phyloP scores from a whole-genome alignment of 2,888 invertebrate species.

The Taenaris catops region DNA sequence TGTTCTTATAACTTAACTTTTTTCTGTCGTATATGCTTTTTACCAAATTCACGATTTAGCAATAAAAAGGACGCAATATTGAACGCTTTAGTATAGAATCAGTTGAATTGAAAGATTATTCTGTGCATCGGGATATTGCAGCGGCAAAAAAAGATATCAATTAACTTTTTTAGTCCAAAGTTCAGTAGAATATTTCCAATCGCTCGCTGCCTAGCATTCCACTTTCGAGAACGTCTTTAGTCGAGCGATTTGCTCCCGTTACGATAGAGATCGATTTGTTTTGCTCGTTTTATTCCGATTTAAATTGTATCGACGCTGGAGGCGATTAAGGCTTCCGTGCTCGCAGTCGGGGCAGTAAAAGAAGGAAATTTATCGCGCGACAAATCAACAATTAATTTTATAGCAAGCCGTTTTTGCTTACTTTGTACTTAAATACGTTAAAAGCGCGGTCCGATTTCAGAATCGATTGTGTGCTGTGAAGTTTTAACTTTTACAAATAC shows the following conservation, averaged over 20 bases:
- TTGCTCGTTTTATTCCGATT: slow-evolving; percentile 70
- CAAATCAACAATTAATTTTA: slow-evolving; percentile 25
- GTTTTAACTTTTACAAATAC: too few species aligned
- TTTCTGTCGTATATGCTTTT: too few species aligned
- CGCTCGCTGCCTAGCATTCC: slow-evolving; percentile 56
- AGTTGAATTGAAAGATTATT: slow-evolving; percentile 43
- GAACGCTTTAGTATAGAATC: slow-evolving; percentile 41
- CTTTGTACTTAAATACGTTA: too few species aligned
- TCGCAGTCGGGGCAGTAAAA: slow-evolving; percentile 38
- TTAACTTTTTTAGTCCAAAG: slow-evolving; percentile 66
- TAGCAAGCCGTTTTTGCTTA: not conserved
- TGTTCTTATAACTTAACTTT: too few species aligned
- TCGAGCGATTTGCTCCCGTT: slow-evolving; percentile 71
- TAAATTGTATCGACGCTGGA: slow-evolving; percentile 71
- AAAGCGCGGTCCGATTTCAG: too few species aligned
- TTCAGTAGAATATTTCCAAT: slow-evolving; percentile 65
- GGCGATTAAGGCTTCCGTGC: slow-evolving; percentile 65
- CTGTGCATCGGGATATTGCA: slow-evolving; percentile 50
- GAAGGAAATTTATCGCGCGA: slow-evolving; percentile 49
- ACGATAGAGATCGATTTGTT: slow-evolving; percentile 68
- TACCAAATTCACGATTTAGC: slow-evolving; percentile 34
- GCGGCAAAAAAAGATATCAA: slow-evolving; percentile 69
- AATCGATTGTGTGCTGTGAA: too few species aligned
- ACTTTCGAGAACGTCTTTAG: slow-evolving; percentile 65
- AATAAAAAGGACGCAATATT: slow-evolving; percentile 38